Evolutionary conservation across 2,113 vertebrate genomes (phyloP), one percentile per base, ranked within the genome.

Genomic region (Hoplias malabaricus): DNA sequence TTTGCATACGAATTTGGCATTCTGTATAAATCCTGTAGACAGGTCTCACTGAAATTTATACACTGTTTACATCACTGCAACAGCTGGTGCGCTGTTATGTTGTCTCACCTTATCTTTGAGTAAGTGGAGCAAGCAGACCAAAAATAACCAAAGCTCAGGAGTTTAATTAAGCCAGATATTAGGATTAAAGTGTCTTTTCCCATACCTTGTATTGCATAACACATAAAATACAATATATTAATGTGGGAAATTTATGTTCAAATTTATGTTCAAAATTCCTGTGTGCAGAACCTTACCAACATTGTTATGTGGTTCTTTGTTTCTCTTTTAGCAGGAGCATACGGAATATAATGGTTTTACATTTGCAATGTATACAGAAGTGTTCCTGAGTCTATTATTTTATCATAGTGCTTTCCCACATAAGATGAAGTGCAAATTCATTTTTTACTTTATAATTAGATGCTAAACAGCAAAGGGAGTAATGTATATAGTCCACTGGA

Each of bases 361-460:
- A 3, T 46, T 50, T 50, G 19, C 12, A 19, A 19, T 61, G 66
- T 53, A 31, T n/a, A 69, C 43, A 69, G 65, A 69, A 78, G 67
- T 25, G 40, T 53, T 76, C 36, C 50, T 16, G 23, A 53, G 19
- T 10, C 36, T 12, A 38, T 27, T 29, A 34, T 61, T 61, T 61
- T 33, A 12, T 31, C 19, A n/a, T 10, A 48, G 13, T 54, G 13
- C 21, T 34, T 40, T 72, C 73, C 43, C 23, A 71, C 56, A 36
- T 10, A 31, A 65, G 13, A 53, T 14, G 25, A 62, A 69, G 83
- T 75, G 67, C 59, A 75, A 80, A 84, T 69, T 38, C 75, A 78
- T 71, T 72, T 78, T 48, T 13, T 72, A 23, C 46, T 72, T 67
- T 29, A 63, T 80, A 85, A 85, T 69, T 74, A 73, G 73, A 75